Evolutionary conservation across 1,140 invertebrate species (phyloP).

Genomic region (Sinonovacula constricta): DNA sequence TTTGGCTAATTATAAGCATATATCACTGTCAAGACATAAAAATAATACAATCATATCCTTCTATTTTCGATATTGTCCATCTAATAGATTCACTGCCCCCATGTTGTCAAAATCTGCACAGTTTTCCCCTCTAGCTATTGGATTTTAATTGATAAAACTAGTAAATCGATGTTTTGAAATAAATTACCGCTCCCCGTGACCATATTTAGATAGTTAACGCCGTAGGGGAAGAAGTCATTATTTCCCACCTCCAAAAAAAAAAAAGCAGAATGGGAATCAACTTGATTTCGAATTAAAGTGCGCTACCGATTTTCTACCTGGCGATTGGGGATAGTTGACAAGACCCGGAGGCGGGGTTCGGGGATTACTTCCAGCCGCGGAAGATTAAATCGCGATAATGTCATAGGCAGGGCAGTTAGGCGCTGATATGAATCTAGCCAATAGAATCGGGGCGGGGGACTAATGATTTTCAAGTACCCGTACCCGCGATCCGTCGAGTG

Average conservation of each 20-base stretch:
- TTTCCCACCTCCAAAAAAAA: background rate
- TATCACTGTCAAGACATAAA: no score
- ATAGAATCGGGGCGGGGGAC: background rate
- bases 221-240: slow-evolving; percentile 41
- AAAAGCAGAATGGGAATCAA: background rate
- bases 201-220: slow-evolving; percentile 20
- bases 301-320: slow-evolving; percentile 21
- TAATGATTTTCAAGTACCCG: background rate
- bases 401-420: slow-evolving; percentile 1
- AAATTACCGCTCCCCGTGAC: slow-evolving; percentile 43
- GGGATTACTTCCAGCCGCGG: no score
- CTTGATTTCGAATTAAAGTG: background rate
- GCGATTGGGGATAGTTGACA: background rate
- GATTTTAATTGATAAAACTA: background rate
- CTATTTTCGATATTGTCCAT: no score
- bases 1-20: no score
- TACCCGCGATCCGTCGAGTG: no score
- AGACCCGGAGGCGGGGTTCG: no score
- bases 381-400: no score
- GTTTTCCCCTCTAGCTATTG: background rate
- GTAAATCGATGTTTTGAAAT: slow-evolving; percentile 3
- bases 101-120: no score
- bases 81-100: no score
- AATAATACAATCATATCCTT: no score
- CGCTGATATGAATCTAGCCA: slow-evolving; percentile 17